These are phyloP conservation scores for Catharus minimus DNA, from an alignment of 2,113 vertebrate genomes.

Conservation along the genomic window DNA sequence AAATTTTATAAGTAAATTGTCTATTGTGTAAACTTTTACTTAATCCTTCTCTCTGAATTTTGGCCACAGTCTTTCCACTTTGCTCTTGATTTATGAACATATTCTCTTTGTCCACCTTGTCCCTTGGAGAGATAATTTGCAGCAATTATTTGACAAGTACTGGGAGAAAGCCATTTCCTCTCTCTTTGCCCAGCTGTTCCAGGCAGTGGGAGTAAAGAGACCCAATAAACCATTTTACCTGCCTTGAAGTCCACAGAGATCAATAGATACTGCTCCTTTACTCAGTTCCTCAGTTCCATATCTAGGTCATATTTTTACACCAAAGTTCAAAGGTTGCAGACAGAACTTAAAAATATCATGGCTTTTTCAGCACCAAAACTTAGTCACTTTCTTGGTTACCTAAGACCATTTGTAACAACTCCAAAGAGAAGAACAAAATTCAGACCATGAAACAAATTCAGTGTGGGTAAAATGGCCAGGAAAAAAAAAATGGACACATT, in stretches of 20 bases:
- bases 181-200: neutral
- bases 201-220: neutral
- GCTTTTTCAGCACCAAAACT: neutral
- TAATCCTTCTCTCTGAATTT: neutral
- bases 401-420: neutral
- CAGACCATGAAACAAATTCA: neutral
- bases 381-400: neutral
- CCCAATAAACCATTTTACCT: neutral
- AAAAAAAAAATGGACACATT: neutral
- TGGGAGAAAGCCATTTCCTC: slow-evolving; percentile 5
- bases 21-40: neutral
- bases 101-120: neutral
- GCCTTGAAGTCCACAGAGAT: neutral
- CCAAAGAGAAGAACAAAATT: neutral
- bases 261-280: neutral
- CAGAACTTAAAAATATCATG: neutral
- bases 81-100: neutral
- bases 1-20: neutral
- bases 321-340: neutral
- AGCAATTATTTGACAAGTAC: neutral
- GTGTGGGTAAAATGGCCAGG: neutral
- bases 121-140: neutral
- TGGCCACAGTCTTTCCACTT: neutral
- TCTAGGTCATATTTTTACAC: neutral
- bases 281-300: neutral